Evolutionary conservation across 2,888 invertebrate species (phyloP), one percentile per base, ranked within the genome.

Genomic region (Hyppa rectilinea): DNA sequence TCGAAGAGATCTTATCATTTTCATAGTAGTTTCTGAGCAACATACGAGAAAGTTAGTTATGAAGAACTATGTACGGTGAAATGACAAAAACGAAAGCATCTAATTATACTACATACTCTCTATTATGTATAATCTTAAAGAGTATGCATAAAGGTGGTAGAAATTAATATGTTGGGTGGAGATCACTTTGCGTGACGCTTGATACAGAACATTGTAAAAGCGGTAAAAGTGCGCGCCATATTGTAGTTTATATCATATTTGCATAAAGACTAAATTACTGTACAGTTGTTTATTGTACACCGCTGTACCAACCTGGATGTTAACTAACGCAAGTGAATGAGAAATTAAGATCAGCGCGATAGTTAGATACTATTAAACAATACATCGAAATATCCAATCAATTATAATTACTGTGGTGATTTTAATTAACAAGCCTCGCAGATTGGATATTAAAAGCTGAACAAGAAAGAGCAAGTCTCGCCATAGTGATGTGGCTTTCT

Each of bases 21-120:
- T 66, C 68, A 58, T 72, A 67, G 61, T 40, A 53, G 61, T 70
- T 71, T 72, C 58, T 71, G 49, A 71, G 52, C 14, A 31, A 60
- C 78, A 60, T 52, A 75, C 60, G 78, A 75, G 82, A 84, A 84
- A 83, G 85, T 84, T 64, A 53, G 45, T 74, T 78, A 76, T 74
- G 67, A 75, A 75, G 71, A 80, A 72, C 73, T 78, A 81, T 78
- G 76, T 78, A 82, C 81, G 77, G 83, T 80, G 80, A 85, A 84
- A 83, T 85, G 83, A 81, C 82, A 86, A 87, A 86, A 86, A 87
- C 81, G 90, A 91, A 92, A 92, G 90, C 87, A 85, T 77, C 79
- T 89, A 89, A 92, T 90, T 89, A 85, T 80, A 88, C 84, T 82
- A 87, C 86, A 86, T 87, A 86, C 84, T 86, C 87, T 87, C 85